phyloP scores from a whole-genome alignment of 2,888 invertebrate species.

The Leptarthrus brevirostris region DNA sequence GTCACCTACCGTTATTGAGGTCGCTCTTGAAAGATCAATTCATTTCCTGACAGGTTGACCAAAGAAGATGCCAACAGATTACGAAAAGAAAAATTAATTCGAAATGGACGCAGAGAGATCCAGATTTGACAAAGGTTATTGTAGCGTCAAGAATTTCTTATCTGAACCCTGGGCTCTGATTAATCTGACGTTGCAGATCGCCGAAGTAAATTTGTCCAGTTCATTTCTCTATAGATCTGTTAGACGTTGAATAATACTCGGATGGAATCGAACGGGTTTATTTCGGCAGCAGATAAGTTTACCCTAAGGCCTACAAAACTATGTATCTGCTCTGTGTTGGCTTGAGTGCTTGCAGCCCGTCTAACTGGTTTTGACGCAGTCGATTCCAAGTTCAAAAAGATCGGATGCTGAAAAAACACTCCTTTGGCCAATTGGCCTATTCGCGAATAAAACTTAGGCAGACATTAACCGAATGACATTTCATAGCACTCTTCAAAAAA shows the following conservation, averaged over 20 bases:
- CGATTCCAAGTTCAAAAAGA: conserved; percentile 24
- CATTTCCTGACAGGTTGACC: conserved; percentile 17
- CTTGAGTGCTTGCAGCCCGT: conserved; percentile 17
- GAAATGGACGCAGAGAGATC: not conserved
- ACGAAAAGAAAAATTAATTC: conserved; percentile 5
- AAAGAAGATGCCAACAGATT: conserved; percentile 1
- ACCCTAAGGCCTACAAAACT: conserved; percentile 27
- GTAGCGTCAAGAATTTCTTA: conserved; percentile 39
- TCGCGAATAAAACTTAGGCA: conserved; percentile 18
- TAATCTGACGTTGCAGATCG: conserved; percentile 22
- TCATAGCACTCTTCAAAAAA: conserved; percentile 20
- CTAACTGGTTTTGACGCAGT: conserved; percentile 28
- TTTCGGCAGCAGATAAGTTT: conserved; percentile 11
- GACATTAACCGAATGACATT: conserved; percentile 31
- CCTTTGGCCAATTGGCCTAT: conserved; percentile 5
- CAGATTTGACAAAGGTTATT: conserved; percentile 33
- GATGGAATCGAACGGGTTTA: conserved; percentile 10
- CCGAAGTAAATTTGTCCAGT: not conserved
- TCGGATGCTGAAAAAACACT: conserved; percentile 5
- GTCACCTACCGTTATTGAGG: conserved; percentile 7
- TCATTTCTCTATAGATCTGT: not conserved
- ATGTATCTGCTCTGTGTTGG: not conserved
- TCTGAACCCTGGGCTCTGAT: not conserved
- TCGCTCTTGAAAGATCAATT: not conserved
- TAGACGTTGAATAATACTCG: conserved; percentile 7